Evolutionary conservation across 2,888 invertebrate genomes (phyloP).

Genomic region (Cerceris ruficornis): DNA sequence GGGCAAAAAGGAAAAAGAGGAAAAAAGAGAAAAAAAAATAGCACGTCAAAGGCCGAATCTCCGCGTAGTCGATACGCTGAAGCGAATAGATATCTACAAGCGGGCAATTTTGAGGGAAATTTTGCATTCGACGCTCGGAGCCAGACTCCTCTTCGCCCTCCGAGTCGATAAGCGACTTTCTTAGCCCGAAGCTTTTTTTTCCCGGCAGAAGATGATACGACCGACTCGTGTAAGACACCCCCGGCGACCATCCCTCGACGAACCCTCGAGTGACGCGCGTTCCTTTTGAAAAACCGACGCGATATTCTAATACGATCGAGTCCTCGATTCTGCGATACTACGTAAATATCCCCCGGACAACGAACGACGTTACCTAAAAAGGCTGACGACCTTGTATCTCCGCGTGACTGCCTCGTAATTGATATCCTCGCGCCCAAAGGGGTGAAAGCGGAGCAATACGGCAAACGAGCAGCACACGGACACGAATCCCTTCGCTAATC

Average conservation of each 20-base stretch:
- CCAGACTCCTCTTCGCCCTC: neutral
- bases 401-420: conserved; percentile 24
- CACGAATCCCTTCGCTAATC: conserved; percentile 11
- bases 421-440: conserved; percentile 29
- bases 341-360: conserved; percentile 24
- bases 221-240: neutral
- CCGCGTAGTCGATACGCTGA: too few species aligned
- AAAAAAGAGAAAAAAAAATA: too few species aligned
- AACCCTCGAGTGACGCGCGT: neutral
- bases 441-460: neutral
- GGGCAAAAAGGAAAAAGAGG: too few species aligned
- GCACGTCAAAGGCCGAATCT: too few species aligned
- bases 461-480: conserved; percentile 1
- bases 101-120: neutral
- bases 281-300: neutral
- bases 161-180: neutral
- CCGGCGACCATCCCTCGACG: neutral
- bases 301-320: conserved; percentile 38
- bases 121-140: neutral
- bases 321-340: neutral
- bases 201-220: neutral
- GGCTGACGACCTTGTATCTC: neutral
- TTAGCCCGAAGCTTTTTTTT: conserved; percentile 11
- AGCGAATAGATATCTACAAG: too few species aligned
- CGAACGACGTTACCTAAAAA: conserved; percentile 36